phyloP scores from a whole-genome alignment of 2,888 invertebrate species.

The Calliopum simillimum region DNA sequence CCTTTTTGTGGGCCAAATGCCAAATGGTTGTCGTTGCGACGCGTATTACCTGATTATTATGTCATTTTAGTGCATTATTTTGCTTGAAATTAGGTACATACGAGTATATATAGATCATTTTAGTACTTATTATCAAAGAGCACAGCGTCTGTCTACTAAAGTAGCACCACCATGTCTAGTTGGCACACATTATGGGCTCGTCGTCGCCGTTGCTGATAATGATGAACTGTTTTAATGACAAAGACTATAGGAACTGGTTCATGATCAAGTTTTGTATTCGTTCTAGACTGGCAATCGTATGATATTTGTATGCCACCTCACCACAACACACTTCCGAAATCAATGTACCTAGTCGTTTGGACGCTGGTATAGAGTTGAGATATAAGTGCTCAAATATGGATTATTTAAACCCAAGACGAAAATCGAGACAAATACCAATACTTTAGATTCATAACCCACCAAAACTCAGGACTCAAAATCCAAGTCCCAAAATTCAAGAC shows the following conservation, averaged over 20 bases:
- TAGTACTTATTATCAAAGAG: too few relatives aligned
- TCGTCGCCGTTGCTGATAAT: not conserved
- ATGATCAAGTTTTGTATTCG: conserved; percentile 35
- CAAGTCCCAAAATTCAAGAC: too few relatives aligned
- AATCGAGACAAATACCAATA: too few relatives aligned
- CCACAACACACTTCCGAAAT: too few relatives aligned
- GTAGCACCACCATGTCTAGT: conserved; percentile 21
- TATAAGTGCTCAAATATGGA: not conserved
- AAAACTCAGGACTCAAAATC: too few relatives aligned
- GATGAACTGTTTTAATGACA: conserved; percentile 17
- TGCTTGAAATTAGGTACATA: not conserved
- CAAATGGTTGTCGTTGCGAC: conserved; percentile 2
- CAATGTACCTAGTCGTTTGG: too few relatives aligned
- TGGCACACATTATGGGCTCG: conserved; percentile 32
- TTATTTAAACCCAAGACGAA: too few relatives aligned
- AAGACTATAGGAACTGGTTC: conserved; percentile 36
- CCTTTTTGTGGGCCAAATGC: conserved; percentile 2
- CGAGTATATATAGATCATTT: too few relatives aligned
- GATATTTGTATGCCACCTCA: too few relatives aligned
- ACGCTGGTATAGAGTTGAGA: too few relatives aligned
- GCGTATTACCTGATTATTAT: conserved; percentile 24
- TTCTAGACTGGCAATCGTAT: too few relatives aligned
- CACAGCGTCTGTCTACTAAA: not conserved
- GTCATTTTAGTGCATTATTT: conserved; percentile 11
- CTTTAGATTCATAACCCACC: too few relatives aligned